Percentiles rank a stretch among this genome's conserved stretches.
phyloP scores from a whole-genome alignment of 2,797 vertebrate species.

The Myripristis jacobus region DNA sequence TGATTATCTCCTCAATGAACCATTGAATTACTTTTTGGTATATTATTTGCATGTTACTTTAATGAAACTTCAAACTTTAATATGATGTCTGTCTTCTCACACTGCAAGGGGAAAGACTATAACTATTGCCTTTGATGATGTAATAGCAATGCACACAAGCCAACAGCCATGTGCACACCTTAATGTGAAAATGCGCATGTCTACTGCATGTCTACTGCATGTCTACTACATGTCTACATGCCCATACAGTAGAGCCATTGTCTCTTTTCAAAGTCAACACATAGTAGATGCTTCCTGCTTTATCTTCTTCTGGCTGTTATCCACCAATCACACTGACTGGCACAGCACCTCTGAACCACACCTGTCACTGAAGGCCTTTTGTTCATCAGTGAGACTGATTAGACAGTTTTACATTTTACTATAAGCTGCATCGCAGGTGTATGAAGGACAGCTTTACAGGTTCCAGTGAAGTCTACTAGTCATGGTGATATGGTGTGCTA shows the following conservation, averaged over 20 bases:
- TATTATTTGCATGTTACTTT: too few relatives aligned
- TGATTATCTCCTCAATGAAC: too few relatives aligned
- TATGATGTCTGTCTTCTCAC: too few relatives aligned
- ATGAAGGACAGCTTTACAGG: neutral
- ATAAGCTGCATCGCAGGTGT: neutral
- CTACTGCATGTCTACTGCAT: too few relatives aligned
- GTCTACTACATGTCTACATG: too few relatives aligned
- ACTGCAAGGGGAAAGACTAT: too few relatives aligned
- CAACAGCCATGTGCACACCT: neutral
- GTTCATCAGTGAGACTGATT: conserved; percentile 55
- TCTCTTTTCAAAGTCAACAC: conserved; percentile 16
- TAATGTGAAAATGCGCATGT: neutral
- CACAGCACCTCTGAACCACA: conserved; percentile 16
- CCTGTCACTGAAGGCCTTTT: conserved; percentile 60
- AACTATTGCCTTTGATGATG: neutral
- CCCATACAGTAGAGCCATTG: conserved; percentile 1
- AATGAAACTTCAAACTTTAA: too few relatives aligned
- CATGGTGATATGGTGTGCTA: neutral
- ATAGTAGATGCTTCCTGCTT: conserved; percentile 9
- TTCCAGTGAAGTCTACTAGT: neutral
- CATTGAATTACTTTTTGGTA: too few relatives aligned
- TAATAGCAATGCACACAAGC: neutral
- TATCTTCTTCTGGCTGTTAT: conserved; percentile 50
- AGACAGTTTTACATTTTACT: conserved; percentile 75
- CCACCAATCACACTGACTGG: conserved; percentile 23